These are phyloP conservation scores for Akabosia matsudoensis DNA, from an alignment of 1,140 invertebrate species.

Conservation along the genomic window DNA sequence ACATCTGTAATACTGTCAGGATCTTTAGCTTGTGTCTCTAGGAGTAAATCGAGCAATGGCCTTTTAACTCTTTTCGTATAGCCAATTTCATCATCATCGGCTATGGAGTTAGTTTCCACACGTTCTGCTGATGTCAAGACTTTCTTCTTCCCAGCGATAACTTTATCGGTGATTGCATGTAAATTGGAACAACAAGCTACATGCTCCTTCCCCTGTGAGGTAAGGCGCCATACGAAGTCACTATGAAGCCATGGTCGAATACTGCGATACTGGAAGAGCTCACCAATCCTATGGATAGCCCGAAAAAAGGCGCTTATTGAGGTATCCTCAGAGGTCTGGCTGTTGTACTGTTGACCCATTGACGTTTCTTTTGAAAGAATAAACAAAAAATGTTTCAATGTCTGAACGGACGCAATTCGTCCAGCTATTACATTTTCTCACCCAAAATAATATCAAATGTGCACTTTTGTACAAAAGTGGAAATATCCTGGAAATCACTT, in stretches of 20 bases:
- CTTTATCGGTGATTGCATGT: background rate
- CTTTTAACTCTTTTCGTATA: background rate
- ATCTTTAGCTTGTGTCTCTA: background rate
- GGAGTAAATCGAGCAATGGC: background rate
- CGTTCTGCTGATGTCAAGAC: background rate
- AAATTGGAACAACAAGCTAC: background rate
- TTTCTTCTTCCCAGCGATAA: background rate
- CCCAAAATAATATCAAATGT: constrained; percentile 18
- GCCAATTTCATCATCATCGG: background rate
- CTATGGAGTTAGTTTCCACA: background rate
- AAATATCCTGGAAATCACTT: background rate
- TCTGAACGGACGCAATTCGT: background rate
- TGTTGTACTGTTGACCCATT: background rate
- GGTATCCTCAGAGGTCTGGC: background rate
- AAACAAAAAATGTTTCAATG: background rate
- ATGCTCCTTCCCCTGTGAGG: background rate
- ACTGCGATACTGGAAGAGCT: background rate
- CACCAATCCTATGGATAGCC: background rate
- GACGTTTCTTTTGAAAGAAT: background rate
- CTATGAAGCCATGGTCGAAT: background rate
- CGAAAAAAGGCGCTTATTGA: background rate
- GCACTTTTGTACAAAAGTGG: background rate
- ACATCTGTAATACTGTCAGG: background rate
- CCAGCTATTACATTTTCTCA: background rate
- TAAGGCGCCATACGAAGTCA: background rate